These are phyloP conservation scores for Octodon degus DNA, from an alignment of 2,113 vertebrate genomes.

Conservation along the genomic window DNA sequence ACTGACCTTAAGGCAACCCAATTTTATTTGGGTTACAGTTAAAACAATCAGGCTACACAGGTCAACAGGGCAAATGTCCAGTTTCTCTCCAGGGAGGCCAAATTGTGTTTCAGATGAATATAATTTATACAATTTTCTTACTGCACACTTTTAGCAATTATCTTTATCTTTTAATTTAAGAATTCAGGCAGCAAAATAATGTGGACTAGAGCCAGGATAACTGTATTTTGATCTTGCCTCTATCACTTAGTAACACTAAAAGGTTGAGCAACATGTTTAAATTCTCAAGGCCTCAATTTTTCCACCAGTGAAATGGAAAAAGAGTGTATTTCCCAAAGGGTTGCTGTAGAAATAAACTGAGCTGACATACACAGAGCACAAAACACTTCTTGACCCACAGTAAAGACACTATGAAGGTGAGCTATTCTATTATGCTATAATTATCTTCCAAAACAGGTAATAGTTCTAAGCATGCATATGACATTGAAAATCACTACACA, in stretches of 20 bases:
- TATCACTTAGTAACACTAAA: not conserved
- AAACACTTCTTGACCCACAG: not conserved
- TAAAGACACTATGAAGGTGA: not conserved
- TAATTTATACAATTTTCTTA: conserved; percentile 41
- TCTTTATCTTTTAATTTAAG: conserved; percentile 38
- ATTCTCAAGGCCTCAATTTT: not conserved
- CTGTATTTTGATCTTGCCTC: conserved; percentile 13
- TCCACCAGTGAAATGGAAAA: conserved; percentile 30
- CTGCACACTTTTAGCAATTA: conserved; percentile 42
- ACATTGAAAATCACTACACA: not conserved
- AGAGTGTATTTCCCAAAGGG: not conserved
- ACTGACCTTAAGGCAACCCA: conserved; percentile 44
- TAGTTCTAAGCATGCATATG: conserved; percentile 13
- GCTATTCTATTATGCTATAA: not conserved
- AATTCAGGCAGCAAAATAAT: conserved; percentile 45
- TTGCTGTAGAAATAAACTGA: conserved; percentile 46
- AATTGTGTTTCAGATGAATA: conserved; percentile 44
- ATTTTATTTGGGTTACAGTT: conserved; percentile 71
- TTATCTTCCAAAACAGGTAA: conserved; percentile 44
- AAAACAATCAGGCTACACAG: conserved; percentile 42
- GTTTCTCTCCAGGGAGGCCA: conserved; percentile 30
- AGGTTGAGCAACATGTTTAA: conserved; percentile 15
- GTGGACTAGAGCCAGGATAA: not conserved
- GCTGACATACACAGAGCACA: not conserved
- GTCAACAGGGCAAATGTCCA: conserved; percentile 18